Base-by-base conservation (phyloP, 1,140 invertebrate species). In the Drosophila albomicans region DNA sequence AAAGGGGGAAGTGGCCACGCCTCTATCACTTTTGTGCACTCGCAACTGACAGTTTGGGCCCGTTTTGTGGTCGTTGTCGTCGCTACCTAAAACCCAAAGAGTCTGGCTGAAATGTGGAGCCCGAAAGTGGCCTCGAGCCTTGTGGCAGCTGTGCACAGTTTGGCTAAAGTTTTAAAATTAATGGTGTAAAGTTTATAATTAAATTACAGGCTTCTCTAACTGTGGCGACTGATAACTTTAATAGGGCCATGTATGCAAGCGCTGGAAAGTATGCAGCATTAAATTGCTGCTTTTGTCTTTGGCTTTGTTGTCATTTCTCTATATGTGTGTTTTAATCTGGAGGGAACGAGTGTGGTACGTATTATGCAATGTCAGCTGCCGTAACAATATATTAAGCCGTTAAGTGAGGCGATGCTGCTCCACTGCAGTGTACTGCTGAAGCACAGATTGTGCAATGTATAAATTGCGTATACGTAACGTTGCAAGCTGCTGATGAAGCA, bases 351-450 rank as follows among this genome's bases (percentile, higher is more conserved):
- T 6, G 13, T 15, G 32, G 15, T 1, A 7, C 1, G 64, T 66
- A 88, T 87, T 88, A 87, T 87, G 84, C 80, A 70, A 62, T 48
- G 70, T 78, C 84, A 81, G 81, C 81, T 85, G 85, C 85, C 71
- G 85, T 73, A 81, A 88, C 85, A 89, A 88, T 89, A 89, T 88
- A 88, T 88, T 88, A 88, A 88, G 78, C 85, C 75, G 85, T 88
- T 88, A 88, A 88, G 84, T 88, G 84, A 87, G 85, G 80, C 77
- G 68, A 62, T 73, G 70, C 68, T 54, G 51, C 30, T 32, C 7
- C 20, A 25, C 20, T 25, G 20, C 4, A 25, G 20, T 25, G 20
- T 0, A 4, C 61, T 79, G 76, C 51, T 59, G 61, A 56, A 56
- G 84, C 84, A 87, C 80, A 88, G 84, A 84, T 87, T 87, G 84